Evolutionary conservation across 2,113 vertebrate genomes (phyloP).

Genomic region (Callocephalon fimbriatum): DNA sequence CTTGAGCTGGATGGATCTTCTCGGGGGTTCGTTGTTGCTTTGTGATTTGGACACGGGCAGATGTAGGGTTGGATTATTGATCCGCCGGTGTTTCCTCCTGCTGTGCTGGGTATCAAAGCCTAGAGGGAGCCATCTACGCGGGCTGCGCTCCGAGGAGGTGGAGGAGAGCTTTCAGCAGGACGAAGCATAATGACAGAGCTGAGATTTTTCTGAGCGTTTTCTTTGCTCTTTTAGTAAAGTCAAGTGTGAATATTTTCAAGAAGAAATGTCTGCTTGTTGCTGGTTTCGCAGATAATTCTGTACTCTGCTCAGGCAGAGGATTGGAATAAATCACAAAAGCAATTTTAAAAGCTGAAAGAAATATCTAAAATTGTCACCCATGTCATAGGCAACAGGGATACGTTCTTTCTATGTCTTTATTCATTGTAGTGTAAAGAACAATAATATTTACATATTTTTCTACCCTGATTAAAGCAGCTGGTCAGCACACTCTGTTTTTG

Average conservation of each 20-base stretch:
- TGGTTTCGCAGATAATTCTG: background rate
- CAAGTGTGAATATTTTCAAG: background rate
- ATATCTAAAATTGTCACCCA: background rate
- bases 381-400: background rate
- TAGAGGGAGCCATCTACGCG: conserved; percentile 79
- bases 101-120: conserved; percentile 51
- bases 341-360: background rate
- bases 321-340: background rate
- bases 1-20: background rate
- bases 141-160: background rate
- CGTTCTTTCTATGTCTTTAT: background rate
- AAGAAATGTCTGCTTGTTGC: background rate
- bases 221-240: background rate
- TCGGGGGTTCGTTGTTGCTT: background rate
- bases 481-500: background rate
- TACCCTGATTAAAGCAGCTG: background rate
- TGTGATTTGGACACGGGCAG: background rate
- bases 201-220: background rate
- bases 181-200: background rate
- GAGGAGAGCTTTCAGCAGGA: background rate
- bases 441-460: background rate
- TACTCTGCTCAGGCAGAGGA: background rate
- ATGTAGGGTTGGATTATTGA: background rate
- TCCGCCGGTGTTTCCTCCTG: conserved; percentile 9
- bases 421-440: background rate